phyloP scores from a whole-genome alignment of 2,113 vertebrate genomes.

The Stomatorhinus ivindoensis region DNA sequence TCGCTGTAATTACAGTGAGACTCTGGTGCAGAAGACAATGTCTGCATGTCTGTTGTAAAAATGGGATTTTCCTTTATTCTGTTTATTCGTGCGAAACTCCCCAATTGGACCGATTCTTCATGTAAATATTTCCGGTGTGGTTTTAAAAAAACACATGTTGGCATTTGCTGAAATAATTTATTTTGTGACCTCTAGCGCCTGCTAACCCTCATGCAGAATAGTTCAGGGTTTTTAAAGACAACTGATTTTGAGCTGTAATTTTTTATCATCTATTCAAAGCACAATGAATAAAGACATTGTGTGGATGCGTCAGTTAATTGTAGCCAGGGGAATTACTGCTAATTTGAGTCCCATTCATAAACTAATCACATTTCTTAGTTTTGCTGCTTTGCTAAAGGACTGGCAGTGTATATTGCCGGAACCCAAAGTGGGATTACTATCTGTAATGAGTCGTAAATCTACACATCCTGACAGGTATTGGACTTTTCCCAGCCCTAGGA shows the following conservation, averaged over 20 bases:
- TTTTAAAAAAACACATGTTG: conserved; percentile 35
- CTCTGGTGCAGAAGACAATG: conserved; percentile 31
- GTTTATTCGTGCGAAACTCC: conserved; percentile 24
- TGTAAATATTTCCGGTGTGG: conserved; percentile 49
- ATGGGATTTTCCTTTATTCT: background rate
- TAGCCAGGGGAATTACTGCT: background rate
- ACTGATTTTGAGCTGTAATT: background rate
- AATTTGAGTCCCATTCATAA: background rate
- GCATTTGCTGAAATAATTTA: conserved; percentile 27
- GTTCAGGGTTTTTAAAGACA: background rate
- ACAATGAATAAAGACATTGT: background rate
- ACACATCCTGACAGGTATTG: background rate
- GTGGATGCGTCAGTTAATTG: background rate
- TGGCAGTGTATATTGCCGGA: background rate
- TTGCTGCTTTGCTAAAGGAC: background rate
- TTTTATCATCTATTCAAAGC: background rate
- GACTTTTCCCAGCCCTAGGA: background rate
- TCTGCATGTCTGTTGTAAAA: conserved; percentile 32
- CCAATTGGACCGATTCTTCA: conserved; percentile 39
- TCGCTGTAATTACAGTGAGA: conserved; percentile 28
- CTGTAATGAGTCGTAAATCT: background rate
- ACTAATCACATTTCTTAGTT: conserved; percentile 1
- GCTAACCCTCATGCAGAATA: background rate
- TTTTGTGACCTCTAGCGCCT: conserved; percentile 10
- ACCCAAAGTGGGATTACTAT: background rate